Conservation (phyloP, 2,888 invertebrate species). For the Latrodectus hesperus region DNA sequence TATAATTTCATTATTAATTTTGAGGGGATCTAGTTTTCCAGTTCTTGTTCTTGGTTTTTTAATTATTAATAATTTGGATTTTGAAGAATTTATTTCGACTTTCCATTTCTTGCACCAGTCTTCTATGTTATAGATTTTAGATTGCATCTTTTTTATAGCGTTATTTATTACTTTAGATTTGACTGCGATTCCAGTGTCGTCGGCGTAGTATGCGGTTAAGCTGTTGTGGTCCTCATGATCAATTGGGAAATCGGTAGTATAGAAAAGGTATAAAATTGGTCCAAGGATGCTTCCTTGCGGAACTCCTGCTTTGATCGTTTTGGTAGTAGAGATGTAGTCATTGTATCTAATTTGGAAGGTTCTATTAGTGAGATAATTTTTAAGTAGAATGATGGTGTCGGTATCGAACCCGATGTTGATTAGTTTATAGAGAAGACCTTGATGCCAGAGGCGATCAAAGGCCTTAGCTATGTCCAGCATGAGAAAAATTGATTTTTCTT, state of each 20-base stretch:
- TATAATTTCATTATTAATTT: background rate
- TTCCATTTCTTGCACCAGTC: background rate
- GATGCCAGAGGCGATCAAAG: background rate
- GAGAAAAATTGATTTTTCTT: background rate
- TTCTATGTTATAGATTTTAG: background rate
- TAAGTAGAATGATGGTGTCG: too few species aligned
- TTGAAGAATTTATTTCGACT: background rate
- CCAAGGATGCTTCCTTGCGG: background rate
- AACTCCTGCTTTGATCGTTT: background rate
- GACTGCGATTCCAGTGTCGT: background rate
- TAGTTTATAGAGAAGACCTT: background rate
- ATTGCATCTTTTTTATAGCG: background rate
- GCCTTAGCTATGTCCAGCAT: background rate
- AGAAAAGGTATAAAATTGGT: background rate
- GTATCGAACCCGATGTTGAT: background rate
- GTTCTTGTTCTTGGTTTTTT: background rate
- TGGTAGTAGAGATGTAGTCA: background rate
- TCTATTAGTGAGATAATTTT: too few species aligned
- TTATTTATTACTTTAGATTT: background rate
- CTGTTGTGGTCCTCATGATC: background rate
- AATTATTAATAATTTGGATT: background rate
- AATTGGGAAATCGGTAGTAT: background rate
- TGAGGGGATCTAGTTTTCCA: background rate
- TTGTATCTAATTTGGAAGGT: too few species aligned
- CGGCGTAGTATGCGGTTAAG: background rate